Conservation (phyloP, 2,888 invertebrate genomes). For the Leptinotarsa tumamoca region DNA sequence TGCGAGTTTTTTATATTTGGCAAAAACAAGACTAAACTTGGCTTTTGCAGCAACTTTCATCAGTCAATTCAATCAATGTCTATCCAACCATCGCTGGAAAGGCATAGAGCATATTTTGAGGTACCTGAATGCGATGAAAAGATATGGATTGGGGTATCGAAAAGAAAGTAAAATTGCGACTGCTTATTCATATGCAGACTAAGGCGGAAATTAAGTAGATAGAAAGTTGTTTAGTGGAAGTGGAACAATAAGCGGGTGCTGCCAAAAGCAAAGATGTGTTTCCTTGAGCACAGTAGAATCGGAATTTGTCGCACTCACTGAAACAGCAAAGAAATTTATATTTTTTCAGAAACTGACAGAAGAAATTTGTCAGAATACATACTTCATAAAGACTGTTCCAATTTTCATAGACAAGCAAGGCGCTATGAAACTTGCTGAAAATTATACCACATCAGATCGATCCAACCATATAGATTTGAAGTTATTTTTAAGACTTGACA, state of each 20-base stretch:
- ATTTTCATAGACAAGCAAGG: constrained; percentile 16
- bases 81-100: constrained; percentile 3
- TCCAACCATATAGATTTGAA: constrained; percentile 16
- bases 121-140: not conserved
- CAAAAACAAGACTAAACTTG: constrained; percentile 13
- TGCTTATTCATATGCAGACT: too few species aligned
- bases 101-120: constrained; percentile 12
- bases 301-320: not conserved
- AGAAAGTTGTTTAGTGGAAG: not conserved
- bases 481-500: not conserved
- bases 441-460: constrained; percentile 17
- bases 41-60: constrained; percentile 2
- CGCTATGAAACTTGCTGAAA: constrained; percentile 18
- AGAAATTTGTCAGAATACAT: too few species aligned
- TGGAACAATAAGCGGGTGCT: not conserved
- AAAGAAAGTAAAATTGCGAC: not conserved
- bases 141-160: not conserved
- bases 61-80: constrained; percentile 17
- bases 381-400: too few species aligned
- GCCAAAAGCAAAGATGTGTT: not conserved
- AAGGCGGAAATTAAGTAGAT: not conserved
- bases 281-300: not conserved
- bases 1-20: constrained; percentile 21
- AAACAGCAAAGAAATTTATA: too few species aligned
- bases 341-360: too few species aligned